phyloP scores from a whole-genome alignment of 2,797 vertebrate genomes.

The Lithobates pipiens region DNA sequence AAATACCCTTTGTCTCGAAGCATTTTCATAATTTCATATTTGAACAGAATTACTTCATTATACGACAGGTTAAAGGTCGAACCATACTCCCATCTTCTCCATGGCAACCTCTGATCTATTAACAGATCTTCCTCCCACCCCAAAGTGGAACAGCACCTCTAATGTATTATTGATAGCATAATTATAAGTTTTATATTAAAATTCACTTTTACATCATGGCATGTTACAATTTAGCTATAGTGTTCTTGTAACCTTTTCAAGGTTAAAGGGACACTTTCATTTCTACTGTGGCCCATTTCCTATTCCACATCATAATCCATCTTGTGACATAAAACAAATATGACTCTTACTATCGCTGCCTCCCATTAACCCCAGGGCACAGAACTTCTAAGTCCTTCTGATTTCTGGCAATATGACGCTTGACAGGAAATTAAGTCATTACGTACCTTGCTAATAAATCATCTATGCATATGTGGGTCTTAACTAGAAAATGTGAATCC shows the following conservation, averaged over 20 bases:
- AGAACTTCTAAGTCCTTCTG: constrained; percentile 51
- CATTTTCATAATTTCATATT: not conserved
- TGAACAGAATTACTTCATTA: constrained; percentile 9
- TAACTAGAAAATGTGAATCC: constrained; percentile 43
- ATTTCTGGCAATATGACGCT: constrained; percentile 50
- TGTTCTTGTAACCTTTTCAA: constrained; percentile 40
- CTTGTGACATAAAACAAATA: constrained; percentile 60
- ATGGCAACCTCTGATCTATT: not conserved
- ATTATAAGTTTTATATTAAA: constrained; percentile 28
- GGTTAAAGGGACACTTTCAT: constrained; percentile 50
- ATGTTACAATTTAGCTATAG: constrained; percentile 17
- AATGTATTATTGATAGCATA: constrained; percentile 35
- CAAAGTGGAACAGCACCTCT: not conserved
- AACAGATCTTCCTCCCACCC: not conserved
- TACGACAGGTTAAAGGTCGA: not conserved
- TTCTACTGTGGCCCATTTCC: constrained; percentile 33
- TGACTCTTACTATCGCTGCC: constrained; percentile 56
- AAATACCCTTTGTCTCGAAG: not conserved
- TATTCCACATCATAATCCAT: constrained; percentile 51
- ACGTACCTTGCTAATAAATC: constrained; percentile 54
- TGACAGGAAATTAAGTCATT: constrained; percentile 60
- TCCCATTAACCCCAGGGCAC: constrained; percentile 59
- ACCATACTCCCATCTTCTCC: not conserved
- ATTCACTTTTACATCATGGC: constrained; percentile 7
- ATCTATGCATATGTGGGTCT: constrained; percentile 40